Evolutionary conservation across 2,888 invertebrate genomes (phyloP), one percentile per base, ranked within the genome.

Genomic region (Lycia hirtaria): DNA sequence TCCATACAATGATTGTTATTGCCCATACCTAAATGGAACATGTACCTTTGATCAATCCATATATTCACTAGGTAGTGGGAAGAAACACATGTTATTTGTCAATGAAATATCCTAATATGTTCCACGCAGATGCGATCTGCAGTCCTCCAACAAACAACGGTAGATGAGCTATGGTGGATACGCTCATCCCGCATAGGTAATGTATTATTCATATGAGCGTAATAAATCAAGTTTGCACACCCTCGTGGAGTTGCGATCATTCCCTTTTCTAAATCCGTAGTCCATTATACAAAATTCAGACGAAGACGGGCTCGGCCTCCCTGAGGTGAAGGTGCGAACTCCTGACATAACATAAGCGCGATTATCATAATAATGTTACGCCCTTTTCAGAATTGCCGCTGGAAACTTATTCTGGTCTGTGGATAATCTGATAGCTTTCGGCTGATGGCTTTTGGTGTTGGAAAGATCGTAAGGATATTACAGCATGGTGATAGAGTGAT

Each of bases 141-240:
- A 52, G 51, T 50, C 56, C 55, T 51, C 60, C 47, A 68, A 72
- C 79, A 76, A 76, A 81, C 74, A 77, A 71, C 68, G 69, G 69
- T 68, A 67, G 68, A 60, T 71, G 62, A 62, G 56, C 62, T 62
- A 74, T 78, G 81, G 80, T 75, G 75, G 75, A 78, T 78, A 75
- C 60, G 71, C 73, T 70, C 75, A 71, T 71, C 73, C 73, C 77
- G 73, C 75, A 72, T 71, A 76, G 71, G 71, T 71, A 67, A 85
- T 85, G 81, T 78, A 75, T 85, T 83, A 84, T 84, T 85, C 83
- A 85, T 81, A 73, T 65, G 64, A 58, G 57, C 65, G 76, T 80
- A 75, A 85, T 84, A 83, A 84, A 85, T 84, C 83, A 81, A 73
- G 73, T 80, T 64, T 74, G 73, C 72, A 72, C 73, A 63, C 72